A percentile compares a stretch with the other conserved stretches of the same genome.
Evolutionary conservation across 1,140 invertebrate genomes (phyloP).

Genomic region (Sminthurides bifidus): DNA sequence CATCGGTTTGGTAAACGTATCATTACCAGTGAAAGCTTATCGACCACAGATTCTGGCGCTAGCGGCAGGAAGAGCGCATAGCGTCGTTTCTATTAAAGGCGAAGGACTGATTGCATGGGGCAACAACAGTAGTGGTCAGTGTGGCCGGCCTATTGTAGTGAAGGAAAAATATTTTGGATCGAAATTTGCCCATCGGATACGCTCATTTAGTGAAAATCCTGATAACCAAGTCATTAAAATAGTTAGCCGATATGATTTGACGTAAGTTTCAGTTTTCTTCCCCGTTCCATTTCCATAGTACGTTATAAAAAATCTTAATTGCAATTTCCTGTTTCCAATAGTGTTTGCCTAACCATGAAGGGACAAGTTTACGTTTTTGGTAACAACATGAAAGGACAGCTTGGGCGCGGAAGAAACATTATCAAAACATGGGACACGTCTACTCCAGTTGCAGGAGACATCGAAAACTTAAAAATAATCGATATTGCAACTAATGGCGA

Average conservation of each 20-base stretch:
- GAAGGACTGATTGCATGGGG: slow-evolving; percentile 72
- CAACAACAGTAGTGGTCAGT: slow-evolving; percentile 90
- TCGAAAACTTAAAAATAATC: slow-evolving; percentile 66
- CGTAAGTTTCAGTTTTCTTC: slow-evolving; percentile 32
- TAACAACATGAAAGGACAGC: slow-evolving; percentile 18
- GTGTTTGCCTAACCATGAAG: slow-evolving; percentile 33
- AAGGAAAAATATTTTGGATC: slow-evolving; percentile 62
- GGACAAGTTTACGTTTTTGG: slow-evolving; percentile 39
- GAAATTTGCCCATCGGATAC: slow-evolving; percentile 52
- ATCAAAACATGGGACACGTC: slow-evolving; percentile 43
- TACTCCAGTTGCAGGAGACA: slow-evolving; percentile 60
- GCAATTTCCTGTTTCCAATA: not conserved
- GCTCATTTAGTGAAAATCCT: slow-evolving; percentile 6
- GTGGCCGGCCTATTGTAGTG: slow-evolving; percentile 66
- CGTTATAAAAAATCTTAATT: not conserved
- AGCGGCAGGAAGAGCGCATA: slow-evolving; percentile 76
- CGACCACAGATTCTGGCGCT: slow-evolving; percentile 48
- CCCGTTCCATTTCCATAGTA: not conserved
- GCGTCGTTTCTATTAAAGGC: slow-evolving; percentile 62
- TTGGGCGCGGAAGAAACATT: slow-evolving; percentile 17
- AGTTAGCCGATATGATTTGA: slow-evolving; percentile 42
- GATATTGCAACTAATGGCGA: slow-evolving; percentile 69
- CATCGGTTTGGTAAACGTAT: slow-evolving; percentile 60
- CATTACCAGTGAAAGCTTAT: slow-evolving; percentile 48
- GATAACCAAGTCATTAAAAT: slow-evolving; percentile 17